Conservation (phyloP, 2,888 invertebrate species). For the Anagyrus pseudococci region DNA sequence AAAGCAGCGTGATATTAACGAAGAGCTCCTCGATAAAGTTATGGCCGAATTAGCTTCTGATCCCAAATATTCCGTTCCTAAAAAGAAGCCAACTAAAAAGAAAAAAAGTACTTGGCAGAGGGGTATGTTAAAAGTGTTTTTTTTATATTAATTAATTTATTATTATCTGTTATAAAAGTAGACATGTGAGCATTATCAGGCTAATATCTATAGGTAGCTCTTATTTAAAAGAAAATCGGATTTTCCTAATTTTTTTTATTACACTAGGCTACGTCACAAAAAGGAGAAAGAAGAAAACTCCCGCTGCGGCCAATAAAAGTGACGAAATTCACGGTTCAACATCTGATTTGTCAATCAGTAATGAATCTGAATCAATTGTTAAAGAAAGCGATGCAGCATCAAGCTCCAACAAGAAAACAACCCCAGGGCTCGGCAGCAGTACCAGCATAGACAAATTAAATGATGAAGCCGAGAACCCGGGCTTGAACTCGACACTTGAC, state of each 20-base stretch:
- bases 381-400: constrained; percentile 1
- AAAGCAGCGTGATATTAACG: constrained; percentile 27
- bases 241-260: constrained; percentile 6
- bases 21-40: constrained; percentile 31
- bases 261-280: constrained; percentile 44
- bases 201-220: neutral
- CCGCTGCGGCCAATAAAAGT: constrained; percentile 4
- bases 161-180: neutral
- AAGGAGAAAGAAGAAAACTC: constrained; percentile 43
- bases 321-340: constrained; percentile 12
- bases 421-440: neutral
- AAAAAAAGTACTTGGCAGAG: constrained; percentile 51
- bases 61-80: constrained; percentile 28
- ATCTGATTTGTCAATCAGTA: constrained; percentile 8
- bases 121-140: too few relatives aligned
- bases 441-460: constrained; percentile 17
- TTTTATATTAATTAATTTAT: neutral
- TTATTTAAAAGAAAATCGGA: neutral
- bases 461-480: constrained; percentile 26
- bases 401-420: neutral
- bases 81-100: constrained; percentile 48
- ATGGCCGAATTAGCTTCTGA: constrained; percentile 29
- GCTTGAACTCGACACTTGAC: neutral
- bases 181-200: neutral
- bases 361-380: constrained; percentile 14